These are phyloP conservation scores for Macrotrachela quadricornifera DNA, from an alignment of 1,140 invertebrate species.

Conservation along the genomic window DNA sequence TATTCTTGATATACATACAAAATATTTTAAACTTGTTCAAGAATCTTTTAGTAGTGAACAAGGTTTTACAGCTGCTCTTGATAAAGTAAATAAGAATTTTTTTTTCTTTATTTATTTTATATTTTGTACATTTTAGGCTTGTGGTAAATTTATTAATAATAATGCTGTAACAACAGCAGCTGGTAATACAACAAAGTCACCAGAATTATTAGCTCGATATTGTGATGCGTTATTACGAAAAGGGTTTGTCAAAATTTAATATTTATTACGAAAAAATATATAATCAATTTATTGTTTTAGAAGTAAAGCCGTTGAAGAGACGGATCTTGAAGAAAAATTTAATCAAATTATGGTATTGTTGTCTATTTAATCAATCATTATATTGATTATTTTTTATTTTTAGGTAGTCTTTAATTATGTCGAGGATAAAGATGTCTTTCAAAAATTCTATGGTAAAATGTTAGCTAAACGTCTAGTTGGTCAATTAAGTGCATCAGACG, in stretches of 20 bases:
- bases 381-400: too few relatives aligned
- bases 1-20: constrained; percentile 89
- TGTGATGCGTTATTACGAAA: constrained; percentile 92
- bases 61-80: constrained; percentile 81
- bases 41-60: constrained; percentile 86
- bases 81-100: constrained; percentile 38
- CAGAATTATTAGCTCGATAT: constrained; percentile 85
- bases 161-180: constrained; percentile 76
- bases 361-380: too few relatives aligned
- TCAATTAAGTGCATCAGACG: constrained; percentile 92
- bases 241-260: constrained; percentile 30
- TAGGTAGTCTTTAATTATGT: constrained; percentile 68
- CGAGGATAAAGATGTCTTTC: constrained; percentile 99
- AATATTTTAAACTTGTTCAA: constrained; percentile 77
- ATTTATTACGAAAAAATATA: background rate
- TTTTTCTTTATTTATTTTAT: too few relatives aligned
- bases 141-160: constrained; percentile 85
- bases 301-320: constrained; percentile 56
- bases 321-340: constrained; percentile 89
- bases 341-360: constrained; percentile 56
- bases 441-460: constrained; percentile 99
- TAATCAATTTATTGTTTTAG: constrained; percentile 11
- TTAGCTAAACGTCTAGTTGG: constrained; percentile 83
- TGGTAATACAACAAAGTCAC: constrained; percentile 74
- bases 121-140: constrained; percentile 40